Evolutionary conservation across 92 coral and sea anemone genomes (phyloP), one percentile per base, ranked within the genome.

Genomic region (Siderastrea radians): DNA sequence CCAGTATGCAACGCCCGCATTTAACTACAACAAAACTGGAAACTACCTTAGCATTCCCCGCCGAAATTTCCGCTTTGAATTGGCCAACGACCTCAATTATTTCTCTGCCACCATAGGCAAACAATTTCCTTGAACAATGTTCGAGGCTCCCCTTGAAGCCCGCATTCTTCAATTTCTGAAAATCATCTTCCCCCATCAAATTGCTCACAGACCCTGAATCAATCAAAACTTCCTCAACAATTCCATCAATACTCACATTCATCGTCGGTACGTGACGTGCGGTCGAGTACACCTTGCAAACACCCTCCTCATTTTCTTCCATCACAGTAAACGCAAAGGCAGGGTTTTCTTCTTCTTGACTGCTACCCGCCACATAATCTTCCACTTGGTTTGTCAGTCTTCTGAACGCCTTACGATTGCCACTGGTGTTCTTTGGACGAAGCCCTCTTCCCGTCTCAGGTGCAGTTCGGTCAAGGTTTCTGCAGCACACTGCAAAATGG

Each of bases 151-250:
- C 89, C 58, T 83, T 83, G 52, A 91, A 68, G 72, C 94, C 92
- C 4, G 72, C 63, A 69, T 72, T 60, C 64, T 80, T 64, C 88
- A 80, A 47, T 66, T 83, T 81, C 72, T 87, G 43, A 69, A 72
- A 88, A 71, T 88, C 85, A n/a, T 79, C 77, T 43, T 67, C 83
- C 74, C 87, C 75, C 15, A 88, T 92, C 81, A 93, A 88, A 72
- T 89, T 93, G 78, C 90, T 90, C 68, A 86, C 93, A 48, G 96
- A 93, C 50, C 91, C 93, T 74, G 91, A 90, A 81, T 90, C 95
- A 52, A 73, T 80, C 50, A 87, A 88, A 63, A 77, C 82, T 49
- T 83, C 89, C 83, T 83, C 68, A 13, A 45, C 61, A 49, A 92
- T 79, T 2, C 92, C 92, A 78, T 78, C 74, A 45, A 92, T 84